phyloP scores from a whole-genome alignment of 2,797 vertebrate species.

The Oreonectes daqikongensis region DNA sequence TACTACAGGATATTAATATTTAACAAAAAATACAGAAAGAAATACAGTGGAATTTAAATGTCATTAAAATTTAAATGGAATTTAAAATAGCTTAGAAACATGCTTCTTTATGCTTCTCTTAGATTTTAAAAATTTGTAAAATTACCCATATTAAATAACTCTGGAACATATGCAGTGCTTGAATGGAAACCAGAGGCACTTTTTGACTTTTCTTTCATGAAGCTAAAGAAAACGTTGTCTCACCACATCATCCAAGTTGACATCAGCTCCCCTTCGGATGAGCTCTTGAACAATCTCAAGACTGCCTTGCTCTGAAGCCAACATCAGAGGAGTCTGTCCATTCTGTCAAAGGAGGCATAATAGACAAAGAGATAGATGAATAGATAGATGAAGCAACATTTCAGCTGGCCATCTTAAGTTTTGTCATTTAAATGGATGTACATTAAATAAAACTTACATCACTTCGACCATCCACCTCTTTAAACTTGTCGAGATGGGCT shows the following conservation, averaged over 20 bases:
- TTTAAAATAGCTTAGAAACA: too few relatives aligned
- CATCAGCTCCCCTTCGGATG: constrained; percentile 89
- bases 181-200: background rate
- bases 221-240: constrained; percentile 42
- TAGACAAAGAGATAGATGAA: constrained; percentile 8
- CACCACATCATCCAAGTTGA: constrained; percentile 95
- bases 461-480: constrained; percentile 95
- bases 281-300: constrained; percentile 94
- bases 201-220: background rate
- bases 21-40: background rate
- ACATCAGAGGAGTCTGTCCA: constrained; percentile 94
- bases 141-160: background rate
- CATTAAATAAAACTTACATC: constrained; percentile 76
- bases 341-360: constrained; percentile 75
- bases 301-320: constrained; percentile 94
- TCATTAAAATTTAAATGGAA: background rate
- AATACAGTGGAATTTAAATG: background rate
- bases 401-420: background rate
- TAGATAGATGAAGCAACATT: background rate
- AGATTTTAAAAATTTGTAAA: too few relatives aligned
- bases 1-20: background rate
- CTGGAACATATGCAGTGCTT: background rate
- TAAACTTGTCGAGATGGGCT: constrained; percentile 91
- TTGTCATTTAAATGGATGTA: background rate
- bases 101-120: too few relatives aligned